Evolutionary conservation across 2,113 vertebrate genomes (phyloP).

Genomic region (Prionailurus bengalensis): DNA sequence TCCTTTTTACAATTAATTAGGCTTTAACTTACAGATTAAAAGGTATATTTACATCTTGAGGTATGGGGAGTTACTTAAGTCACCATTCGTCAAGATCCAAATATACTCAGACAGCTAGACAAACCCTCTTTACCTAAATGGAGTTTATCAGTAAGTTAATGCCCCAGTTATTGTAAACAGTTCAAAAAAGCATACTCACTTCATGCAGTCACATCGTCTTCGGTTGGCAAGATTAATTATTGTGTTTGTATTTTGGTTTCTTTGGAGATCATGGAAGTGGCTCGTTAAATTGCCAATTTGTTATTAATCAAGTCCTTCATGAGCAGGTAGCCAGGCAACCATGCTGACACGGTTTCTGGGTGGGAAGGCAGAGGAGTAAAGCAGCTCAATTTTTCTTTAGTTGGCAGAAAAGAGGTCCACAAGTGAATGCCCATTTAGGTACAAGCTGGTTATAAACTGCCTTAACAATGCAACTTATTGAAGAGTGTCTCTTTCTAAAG

Average conservation of each 20-base stretch:
- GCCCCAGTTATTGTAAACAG: slow-evolving; percentile 85
- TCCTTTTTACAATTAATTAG: slow-evolving; percentile 81
- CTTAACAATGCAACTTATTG: slow-evolving; percentile 77
- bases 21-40: slow-evolving; percentile 85
- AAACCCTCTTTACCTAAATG: slow-evolving; percentile 79
- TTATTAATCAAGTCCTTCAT: slow-evolving; percentile 86
- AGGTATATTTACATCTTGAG: slow-evolving; percentile 83
- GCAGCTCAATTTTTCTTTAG: slow-evolving; percentile 86
- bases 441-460: slow-evolving; percentile 83
- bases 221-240: slow-evolving; percentile 87
- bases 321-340: slow-evolving; percentile 86
- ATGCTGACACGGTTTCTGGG: slow-evolving; percentile 87
- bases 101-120: slow-evolving; percentile 77
- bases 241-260: slow-evolving; percentile 86
- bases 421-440: slow-evolving; percentile 84
- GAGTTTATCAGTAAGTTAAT: slow-evolving; percentile 84
- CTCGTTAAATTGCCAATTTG: slow-evolving; percentile 86
- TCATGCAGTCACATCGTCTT: slow-evolving; percentile 86
- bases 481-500: slow-evolving; percentile 81
- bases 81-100: slow-evolving; percentile 85
- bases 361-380: slow-evolving; percentile 87
- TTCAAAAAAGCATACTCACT: slow-evolving; percentile 87
- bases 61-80: slow-evolving; percentile 78
- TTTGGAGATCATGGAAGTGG: slow-evolving; percentile 87
- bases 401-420: slow-evolving; percentile 86